Base-by-base conservation (phyloP, 2,113 vertebrate genomes). In the Salvelinus sp. region DNA sequence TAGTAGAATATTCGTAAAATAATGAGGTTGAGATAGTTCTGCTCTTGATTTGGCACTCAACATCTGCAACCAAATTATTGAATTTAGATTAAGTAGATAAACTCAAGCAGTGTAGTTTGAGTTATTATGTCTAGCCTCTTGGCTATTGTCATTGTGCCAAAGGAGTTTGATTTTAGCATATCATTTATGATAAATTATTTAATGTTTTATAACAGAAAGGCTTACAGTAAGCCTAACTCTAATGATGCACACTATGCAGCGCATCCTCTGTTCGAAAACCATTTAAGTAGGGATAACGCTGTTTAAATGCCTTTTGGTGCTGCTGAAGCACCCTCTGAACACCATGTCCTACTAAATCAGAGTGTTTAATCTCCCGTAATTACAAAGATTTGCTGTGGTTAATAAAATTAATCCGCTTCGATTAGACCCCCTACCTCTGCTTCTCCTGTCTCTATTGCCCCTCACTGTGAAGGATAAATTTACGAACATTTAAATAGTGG, bases 351-450 rank as follows among this genome's bases (percentile, higher is more conserved):
- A 72, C 85, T 90, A 87, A 92, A 91, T 90, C 91, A 76, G 80
- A 88, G 38, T 44, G 89, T 88, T 88, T 92, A 93, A 93, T 94
- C 92, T 92, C 90, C 76, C 71, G 82, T 93, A 92, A 94, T 94
- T 93, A 91, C 90, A 88, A 83, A 92, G 91, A 92, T 93, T 92
- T 92, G 86, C 88, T 90, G 83, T 82, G 84, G 88, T 88, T 92
- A 92, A 90, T 22, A 23, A 68, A 91, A 92, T 90, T 90, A 93
- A 93, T 93, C 93, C 83, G 77, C 83, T 83, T 90, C 75, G 83
- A 83, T 88, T 50, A 88, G 90, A 91, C 88, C 90, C 90, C 91
- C 91, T 83, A 87, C 86, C 77, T 87, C 69, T 85, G 86, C 87
- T 85, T 80, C 88, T 89, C 58, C 75, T 90, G 88, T 88, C 89